Conservation (phyloP, 2,888 invertebrate species). For the Oligia strigilis region DNA sequence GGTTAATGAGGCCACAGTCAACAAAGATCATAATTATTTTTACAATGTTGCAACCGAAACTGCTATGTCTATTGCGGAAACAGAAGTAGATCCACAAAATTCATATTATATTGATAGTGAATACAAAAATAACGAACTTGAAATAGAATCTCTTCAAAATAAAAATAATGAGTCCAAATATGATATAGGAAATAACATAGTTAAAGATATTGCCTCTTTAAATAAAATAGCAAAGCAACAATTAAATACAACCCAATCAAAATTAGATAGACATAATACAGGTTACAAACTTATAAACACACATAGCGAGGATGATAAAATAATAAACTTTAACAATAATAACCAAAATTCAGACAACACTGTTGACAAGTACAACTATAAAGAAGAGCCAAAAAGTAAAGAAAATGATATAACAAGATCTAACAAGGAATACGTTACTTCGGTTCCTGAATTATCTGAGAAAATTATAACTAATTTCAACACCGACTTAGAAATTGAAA, state of each 20-base stretch:
- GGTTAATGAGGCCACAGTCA: neutral
- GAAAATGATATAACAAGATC: slow-evolving; percentile 45
- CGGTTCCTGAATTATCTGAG: slow-evolving; percentile 6
- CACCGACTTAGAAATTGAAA: neutral
- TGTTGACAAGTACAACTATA: slow-evolving; percentile 10
- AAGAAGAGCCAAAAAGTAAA: slow-evolving; percentile 8
- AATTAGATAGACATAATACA: neutral
- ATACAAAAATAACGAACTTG: neutral
- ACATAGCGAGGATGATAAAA: neutral
- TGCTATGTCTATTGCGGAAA: slow-evolving; percentile 2
- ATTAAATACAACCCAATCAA: slow-evolving; percentile 34
- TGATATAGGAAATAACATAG: slow-evolving; percentile 27
- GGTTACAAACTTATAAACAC: slow-evolving; percentile 14
- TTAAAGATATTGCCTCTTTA: slow-evolving; percentile 48
- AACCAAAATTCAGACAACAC: slow-evolving; percentile 20
- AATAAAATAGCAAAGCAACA: slow-evolving; percentile 46
- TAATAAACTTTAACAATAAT: slow-evolving; percentile 3
- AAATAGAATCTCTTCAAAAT: neutral
- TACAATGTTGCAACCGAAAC: neutral
- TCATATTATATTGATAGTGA: slow-evolving; percentile 1
- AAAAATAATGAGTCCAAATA: slow-evolving; percentile 14
- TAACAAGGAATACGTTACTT: slow-evolving; percentile 10
- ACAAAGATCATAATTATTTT: slow-evolving; percentile 12
- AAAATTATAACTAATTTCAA: slow-evolving; percentile 15
- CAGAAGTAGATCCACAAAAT: slow-evolving; percentile 16